Base-by-base conservation (phyloP, 2,888 invertebrate genomes). In the Nomada flava region DNA sequence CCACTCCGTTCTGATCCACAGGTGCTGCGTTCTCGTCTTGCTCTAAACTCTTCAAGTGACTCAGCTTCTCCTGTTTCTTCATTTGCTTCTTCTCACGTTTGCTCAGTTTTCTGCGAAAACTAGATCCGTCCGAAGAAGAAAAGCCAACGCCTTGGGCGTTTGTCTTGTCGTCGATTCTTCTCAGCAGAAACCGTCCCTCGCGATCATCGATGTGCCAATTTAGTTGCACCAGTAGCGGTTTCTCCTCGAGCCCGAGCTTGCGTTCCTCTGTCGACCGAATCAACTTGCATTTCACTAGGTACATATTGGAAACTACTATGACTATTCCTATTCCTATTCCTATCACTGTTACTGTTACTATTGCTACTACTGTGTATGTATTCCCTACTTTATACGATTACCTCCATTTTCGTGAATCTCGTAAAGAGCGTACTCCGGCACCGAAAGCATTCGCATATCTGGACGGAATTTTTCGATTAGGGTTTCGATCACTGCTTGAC, bases 181-280 rank as follows among this genome's bases (percentile, higher is more conserved):
- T 97, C 77, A 99, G 96, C 86, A 99, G 95, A 94, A 99, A 99
- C 82, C 99, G 96, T 44, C 99, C 99, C 94, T 99, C 99, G 71
- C 99, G 95, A 94, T 99, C 99, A 93, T 99, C 99, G 79, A 98
- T 98, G 93, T 99, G 99, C 99, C 99, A 99, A 95, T 99, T 99
- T 76, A 99, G 96, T 94, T 99, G 99, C 78, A 99, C 99, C 83
- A 99, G 95, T 82, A 99, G 95, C 0, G 99, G 99, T 93, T 98
- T 98, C 95, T 99, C 99, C 91, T 98, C 98, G 29, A 97, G 96
- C 87, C 97, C 96, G 92, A 99, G 95, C 90, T 97, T 96, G 82
- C 99, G 95, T 95, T 99, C 99, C 93, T 98, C 98, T 95, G 95
- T 9, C 79, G 87, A 79, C 26, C 50, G n/a, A 59, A 73, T 3